Percentiles rank a stretch among this genome's conserved stretches.
phyloP scores from a whole-genome alignment of 2,888 invertebrate genomes.

The Ophioninae sp. region DNA sequence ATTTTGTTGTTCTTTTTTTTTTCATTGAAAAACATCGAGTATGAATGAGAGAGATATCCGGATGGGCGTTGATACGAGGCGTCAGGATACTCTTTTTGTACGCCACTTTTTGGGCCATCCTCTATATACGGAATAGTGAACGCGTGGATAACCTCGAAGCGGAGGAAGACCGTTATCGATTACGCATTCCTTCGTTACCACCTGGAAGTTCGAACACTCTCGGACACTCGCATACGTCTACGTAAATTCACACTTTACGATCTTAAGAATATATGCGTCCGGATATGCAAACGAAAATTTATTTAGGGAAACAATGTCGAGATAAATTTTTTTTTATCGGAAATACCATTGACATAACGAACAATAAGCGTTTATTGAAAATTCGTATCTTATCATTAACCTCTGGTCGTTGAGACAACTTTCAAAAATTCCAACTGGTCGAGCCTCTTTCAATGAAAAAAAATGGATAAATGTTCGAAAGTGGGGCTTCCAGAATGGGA shows the following conservation, averaged over 20 bases:
- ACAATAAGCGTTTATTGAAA: neutral
- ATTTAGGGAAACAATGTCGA: neutral
- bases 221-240: conserved; percentile 11
- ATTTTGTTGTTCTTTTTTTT: too few species aligned
- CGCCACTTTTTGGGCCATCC: neutral
- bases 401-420: neutral
- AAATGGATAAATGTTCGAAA: neutral
- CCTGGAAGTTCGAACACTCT: conserved; percentile 40
- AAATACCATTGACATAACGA: neutral
- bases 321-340: neutral
- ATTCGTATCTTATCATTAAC: neutral
- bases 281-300: neutral
- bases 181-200: conserved; percentile 71
- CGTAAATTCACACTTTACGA: neutral
- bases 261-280: neutral
- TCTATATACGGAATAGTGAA: conserved; percentile 45
- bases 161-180: conserved; percentile 73
- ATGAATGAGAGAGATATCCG: neutral
- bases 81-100: neutral
- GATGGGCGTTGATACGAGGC: neutral
- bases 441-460: neutral
- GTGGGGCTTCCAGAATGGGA: too few species aligned
- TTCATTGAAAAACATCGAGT: too few species aligned
- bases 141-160: conserved; percentile 57
- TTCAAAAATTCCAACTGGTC: neutral